Base-by-base conservation (phyloP, 2,113 vertebrate species). In the Hippocampus abdominalis region DNA sequence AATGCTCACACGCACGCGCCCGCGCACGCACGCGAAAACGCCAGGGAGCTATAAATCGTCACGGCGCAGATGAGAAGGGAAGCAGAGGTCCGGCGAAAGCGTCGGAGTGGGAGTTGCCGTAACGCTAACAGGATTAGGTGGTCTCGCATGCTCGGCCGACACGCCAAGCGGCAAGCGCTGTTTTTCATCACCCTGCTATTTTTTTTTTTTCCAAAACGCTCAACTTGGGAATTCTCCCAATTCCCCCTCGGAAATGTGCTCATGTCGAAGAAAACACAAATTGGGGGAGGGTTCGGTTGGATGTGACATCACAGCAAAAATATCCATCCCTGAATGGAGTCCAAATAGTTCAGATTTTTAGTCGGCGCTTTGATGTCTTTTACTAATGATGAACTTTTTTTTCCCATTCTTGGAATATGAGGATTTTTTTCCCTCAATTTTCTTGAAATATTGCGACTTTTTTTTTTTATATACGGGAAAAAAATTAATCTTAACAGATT, bases 111-210 rank as follows among this genome's bases (percentile, higher is more conserved):
- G 84, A 86, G 75, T 76, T 61, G 74, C 61, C 65, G 74, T 62
- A 75, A 78, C 77, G 78, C 81, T 76, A 84, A 88, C 83, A 82
- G 82, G 83, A 87, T 87, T 89, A 87, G 81, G 68, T 71, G 77
- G 77, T 84, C 74, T 67, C 74, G 62, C 42, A 21, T 57, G 70
- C 80, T 83, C 69, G 66, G 81, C 72, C 64, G 80, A 82, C 73
- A 70, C 80, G 63, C 42, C 51, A 20, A 81, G 48, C 60, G 80
- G 80, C 76, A 68, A 71, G 70, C 40, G 18, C 78, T 85, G 85
- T 64, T 80, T 80, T 81, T 78, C 77, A 49, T 88, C 86, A 81
- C 78, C 71, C 10, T 53, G 62, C n/a, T n/a, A 16, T 42, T 64
- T 64, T 64, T 12, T 42, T 27, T 57, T 44, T 44, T 44, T 54